Evolutionary conservation across 2,797 vertebrate genomes (phyloP).

Genomic region (Danio choprae): DNA sequence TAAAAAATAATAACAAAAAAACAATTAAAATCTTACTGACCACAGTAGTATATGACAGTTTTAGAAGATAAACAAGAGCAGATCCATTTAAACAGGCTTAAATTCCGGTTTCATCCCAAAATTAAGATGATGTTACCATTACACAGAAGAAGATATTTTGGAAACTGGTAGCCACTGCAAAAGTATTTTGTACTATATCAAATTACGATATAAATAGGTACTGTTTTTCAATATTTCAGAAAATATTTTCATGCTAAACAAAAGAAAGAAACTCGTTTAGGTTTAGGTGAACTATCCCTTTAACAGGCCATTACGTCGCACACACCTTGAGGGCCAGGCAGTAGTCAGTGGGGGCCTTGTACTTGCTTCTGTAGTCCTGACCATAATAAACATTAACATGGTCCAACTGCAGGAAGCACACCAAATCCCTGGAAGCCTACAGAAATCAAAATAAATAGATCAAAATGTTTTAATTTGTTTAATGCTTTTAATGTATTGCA

Average conservation of each 20-base stretch:
- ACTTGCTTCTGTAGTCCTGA: conserved; percentile 96
- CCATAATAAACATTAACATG: conserved; percentile 91
- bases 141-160: too few relatives aligned
- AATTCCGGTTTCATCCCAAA: too few relatives aligned
- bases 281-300: not conserved
- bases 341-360: conserved; percentile 97
- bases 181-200: too few relatives aligned
- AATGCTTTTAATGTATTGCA: not conserved
- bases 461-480: conserved; percentile 1
- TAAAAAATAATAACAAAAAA: not conserved
- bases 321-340: conserved; percentile 94
- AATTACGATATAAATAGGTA: too few relatives aligned
- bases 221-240: too few relatives aligned
- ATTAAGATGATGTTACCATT: too few relatives aligned
- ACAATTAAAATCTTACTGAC: not conserved
- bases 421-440: conserved; percentile 87
- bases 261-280: too few relatives aligned
- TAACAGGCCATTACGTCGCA: not conserved
- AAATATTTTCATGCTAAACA: too few relatives aligned
- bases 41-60: not conserved
- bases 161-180: too few relatives aligned
- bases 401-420: conserved; percentile 90
- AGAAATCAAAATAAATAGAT: conserved; percentile 40
- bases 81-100: not conserved
- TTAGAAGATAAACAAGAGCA: conserved; percentile 18